Percentiles rank a stretch among this genome's conserved stretches.
phyloP scores from a whole-genome alignment of 1,140 invertebrate genomes.

The Helicoverpa armigera region DNA sequence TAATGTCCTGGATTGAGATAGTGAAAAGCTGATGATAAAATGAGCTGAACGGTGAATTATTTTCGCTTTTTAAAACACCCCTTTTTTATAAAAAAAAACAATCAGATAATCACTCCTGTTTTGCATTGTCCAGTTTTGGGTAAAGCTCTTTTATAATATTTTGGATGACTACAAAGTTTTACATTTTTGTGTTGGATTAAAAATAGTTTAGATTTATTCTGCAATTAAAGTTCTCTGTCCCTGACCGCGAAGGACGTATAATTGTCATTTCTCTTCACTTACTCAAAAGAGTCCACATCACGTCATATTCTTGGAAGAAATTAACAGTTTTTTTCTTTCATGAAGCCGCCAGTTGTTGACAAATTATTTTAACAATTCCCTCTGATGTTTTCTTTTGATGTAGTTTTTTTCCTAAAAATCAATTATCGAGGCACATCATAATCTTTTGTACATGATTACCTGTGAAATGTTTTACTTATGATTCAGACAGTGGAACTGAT shows the following conservation, averaged over 20 bases:
- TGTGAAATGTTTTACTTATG: constrained; percentile 24
- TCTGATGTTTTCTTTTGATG: constrained; percentile 25
- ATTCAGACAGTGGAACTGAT: background rate
- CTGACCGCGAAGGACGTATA: constrained; percentile 6
- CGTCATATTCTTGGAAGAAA: constrained; percentile 29
- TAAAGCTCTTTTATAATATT: too few species aligned
- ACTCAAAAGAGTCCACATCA: constrained; percentile 11
- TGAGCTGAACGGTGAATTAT: too few species aligned
- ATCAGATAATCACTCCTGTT: too few species aligned
- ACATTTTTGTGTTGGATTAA: too few species aligned
- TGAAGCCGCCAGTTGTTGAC: constrained; percentile 20
- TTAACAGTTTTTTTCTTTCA: constrained; percentile 23
- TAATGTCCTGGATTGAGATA: too few species aligned
- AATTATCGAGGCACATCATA: constrained; percentile 19
- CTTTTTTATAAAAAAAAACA: too few species aligned
- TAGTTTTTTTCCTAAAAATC: constrained; percentile 31
- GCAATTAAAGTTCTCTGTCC: too few species aligned
- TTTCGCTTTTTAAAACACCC: too few species aligned
- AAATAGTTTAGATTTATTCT: too few species aligned
- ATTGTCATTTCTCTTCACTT: constrained; percentile 10
- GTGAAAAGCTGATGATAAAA: too few species aligned
- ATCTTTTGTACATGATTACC: constrained; percentile 3
- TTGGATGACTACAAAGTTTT: too few species aligned
- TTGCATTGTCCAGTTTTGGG: too few species aligned
- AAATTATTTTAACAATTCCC: constrained; percentile 35